Percentiles rank a stretch among this genome's conserved stretches.
Conservation (phyloP, 2,113 vertebrate genomes). For the Heterocephalus glaber region DNA sequence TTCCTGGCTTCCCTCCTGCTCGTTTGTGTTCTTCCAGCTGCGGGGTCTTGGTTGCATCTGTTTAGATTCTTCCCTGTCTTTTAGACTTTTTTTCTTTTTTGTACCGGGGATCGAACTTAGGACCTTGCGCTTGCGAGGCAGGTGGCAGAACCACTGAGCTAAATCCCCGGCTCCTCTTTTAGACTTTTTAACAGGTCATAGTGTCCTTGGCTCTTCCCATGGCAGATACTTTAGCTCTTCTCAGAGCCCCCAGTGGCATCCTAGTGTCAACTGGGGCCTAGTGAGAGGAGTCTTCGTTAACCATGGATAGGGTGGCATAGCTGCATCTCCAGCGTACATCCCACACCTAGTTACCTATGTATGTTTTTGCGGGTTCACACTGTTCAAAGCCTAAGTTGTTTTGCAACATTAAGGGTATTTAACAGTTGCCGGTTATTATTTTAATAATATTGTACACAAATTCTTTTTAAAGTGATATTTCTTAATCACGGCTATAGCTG, state of each 20-base stretch:
- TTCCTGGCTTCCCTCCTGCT: background rate
- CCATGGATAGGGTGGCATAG: no score
- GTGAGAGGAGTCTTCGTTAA: background rate
- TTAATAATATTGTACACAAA: background rate
- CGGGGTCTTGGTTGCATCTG: background rate
- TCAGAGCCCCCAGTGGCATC: background rate
- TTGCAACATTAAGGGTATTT: conserved; percentile 1
- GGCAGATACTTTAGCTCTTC: background rate
- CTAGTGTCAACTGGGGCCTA: background rate
- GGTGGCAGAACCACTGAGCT: no score
- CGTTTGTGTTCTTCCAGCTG: background rate
- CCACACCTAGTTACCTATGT: background rate
- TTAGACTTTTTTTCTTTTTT: no score
- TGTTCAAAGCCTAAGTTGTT: background rate
- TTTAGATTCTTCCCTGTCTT: background rate
- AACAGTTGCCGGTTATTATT: background rate
- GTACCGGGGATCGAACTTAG: no score
- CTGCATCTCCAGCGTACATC: background rate
- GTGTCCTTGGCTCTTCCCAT: background rate
- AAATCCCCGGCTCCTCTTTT: no score
- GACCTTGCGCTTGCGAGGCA: no score
- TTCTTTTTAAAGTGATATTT: conserved; percentile 49
- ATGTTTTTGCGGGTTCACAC: background rate
- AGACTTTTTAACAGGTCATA: background rate
- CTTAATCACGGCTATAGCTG: background rate